Evolutionary conservation across 2,113 vertebrate genomes (phyloP).

Genomic region (Axis porcinus): DNA sequence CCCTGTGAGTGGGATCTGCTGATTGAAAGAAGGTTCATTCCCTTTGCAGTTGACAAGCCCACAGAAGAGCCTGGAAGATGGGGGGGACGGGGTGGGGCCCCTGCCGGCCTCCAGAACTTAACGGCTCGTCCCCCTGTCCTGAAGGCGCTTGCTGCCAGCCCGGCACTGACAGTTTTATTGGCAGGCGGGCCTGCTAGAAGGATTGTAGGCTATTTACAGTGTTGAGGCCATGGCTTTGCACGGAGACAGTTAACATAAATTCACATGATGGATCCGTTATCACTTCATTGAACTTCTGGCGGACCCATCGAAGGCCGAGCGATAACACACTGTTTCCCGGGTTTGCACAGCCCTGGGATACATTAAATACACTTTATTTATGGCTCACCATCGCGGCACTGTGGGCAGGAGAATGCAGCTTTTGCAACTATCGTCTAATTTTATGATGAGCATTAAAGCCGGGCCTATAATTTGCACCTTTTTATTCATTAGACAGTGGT

Average conservation of each 20-base stretch:
- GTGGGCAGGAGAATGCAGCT: slow-evolving; percentile 85
- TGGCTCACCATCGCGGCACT: slow-evolving; percentile 78
- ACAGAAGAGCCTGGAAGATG: not conserved
- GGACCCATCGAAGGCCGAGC: slow-evolving; percentile 84
- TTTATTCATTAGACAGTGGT: slow-evolving; percentile 89
- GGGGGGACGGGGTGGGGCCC: not conserved
- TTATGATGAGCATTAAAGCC: slow-evolving; percentile 89
- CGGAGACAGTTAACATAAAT: slow-evolving; percentile 90
- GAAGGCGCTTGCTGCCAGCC: slow-evolving; percentile 77
- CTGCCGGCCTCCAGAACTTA: slow-evolving; percentile 66
- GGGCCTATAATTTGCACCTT: slow-evolving; percentile 88
- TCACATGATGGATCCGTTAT: slow-evolving; percentile 88
- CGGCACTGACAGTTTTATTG: slow-evolving; percentile 85
- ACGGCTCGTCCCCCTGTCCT: slow-evolving; percentile 79
- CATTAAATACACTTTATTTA: slow-evolving; percentile 92
- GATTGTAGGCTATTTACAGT: slow-evolving; percentile 85
- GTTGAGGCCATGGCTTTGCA: slow-evolving; percentile 84
- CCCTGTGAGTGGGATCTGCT: not conserved
- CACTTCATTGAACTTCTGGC: slow-evolving; percentile 87
- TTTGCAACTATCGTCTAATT: slow-evolving; percentile 88
- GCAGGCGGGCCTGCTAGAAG: slow-evolving; percentile 81
- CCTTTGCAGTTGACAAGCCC: not conserved
- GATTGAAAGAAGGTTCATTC: not conserved
- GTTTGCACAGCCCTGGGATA: slow-evolving; percentile 80
- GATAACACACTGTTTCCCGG: slow-evolving; percentile 82